phyloP scores from a whole-genome alignment of 2,888 invertebrate genomes.

The Andrena trimmerana region DNA sequence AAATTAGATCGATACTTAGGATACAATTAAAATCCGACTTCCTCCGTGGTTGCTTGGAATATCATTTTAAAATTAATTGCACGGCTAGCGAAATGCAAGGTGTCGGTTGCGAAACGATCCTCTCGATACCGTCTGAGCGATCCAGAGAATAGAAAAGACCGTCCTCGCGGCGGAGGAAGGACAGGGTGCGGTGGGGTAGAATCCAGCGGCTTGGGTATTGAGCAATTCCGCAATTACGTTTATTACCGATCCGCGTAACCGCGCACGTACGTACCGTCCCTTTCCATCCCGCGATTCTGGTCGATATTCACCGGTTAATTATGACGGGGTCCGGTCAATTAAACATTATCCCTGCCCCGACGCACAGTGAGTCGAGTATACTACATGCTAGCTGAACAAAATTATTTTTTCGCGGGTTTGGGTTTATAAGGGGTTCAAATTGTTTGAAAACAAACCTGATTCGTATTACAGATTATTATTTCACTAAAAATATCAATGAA shows the following conservation, averaged over 20 bases:
- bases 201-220: conserved; percentile 64
- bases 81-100: conserved; percentile 4
- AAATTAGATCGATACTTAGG: too few species aligned
- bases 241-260: conserved; percentile 70
- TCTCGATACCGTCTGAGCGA: conserved; percentile 14
- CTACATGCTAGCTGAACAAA: too few species aligned
- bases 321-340: conserved; percentile 69
- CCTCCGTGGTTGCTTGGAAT: background rate
- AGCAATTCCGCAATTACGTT: conserved; percentile 77
- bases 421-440: too few species aligned
- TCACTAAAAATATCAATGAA: too few species aligned
- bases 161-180: conserved; percentile 21
- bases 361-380: too few species aligned
- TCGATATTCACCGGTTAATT: conserved; percentile 73
- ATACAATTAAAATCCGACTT: too few species aligned
- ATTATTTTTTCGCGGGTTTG: too few species aligned
- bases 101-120: conserved; percentile 25
- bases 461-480: too few species aligned
- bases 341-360: conserved; percentile 64
- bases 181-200: conserved; percentile 63
- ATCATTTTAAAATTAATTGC: background rate
- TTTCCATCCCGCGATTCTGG: conserved; percentile 63
- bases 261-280: conserved; percentile 47
- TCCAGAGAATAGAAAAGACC: conserved; percentile 39
- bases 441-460: too few species aligned